Base-by-base conservation (phyloP, 2,888 invertebrate genomes). In the Bombylius discolor region DNA sequence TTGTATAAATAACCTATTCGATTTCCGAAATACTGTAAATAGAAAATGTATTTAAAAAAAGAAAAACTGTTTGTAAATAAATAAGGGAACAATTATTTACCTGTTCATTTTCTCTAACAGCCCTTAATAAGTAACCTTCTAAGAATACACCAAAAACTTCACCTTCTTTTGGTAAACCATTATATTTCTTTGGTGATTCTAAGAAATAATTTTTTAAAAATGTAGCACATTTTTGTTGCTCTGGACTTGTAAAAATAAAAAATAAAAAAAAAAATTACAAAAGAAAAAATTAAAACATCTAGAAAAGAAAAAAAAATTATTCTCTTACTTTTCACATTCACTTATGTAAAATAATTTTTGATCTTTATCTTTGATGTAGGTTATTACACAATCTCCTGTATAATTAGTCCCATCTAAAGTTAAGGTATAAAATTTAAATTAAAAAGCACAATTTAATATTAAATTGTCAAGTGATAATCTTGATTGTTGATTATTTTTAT, bases 81-180 rank as follows among this genome's bases (percentile, higher is more conserved):
- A 9, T 51, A 1, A 12, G 7, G 4, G n/a, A 5, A n/a, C 9
- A 12, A 36, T 39, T 36, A 47, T 14, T 45, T 52, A 58, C 48
- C 39, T 47, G 46, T 33, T 55, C 52, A 47, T 57, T 56, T 49
- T 59, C 55, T 53, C 55, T 52, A 5, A 59, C 57, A 13, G 52
- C 57, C 48, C 59, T 55, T 31, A 59, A 59, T 48, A 59, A 51
- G 23, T 59, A 57, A 32, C 49, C 47, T 46, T 57, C 51, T 23
- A 56, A 39, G 42, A 57, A 42, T 12, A 59, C 14, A 33, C 56
- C 57, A 52, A 59, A 56, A 32, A 59, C 49, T 51, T 56, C 59
- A 14, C 59, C 59, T 39, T 59, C 55, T 7, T 47, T 12, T 7
- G 59, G 59, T 47, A 52, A 14, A 14, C 12, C 9, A 12, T 45